These are phyloP conservation scores for fruit fly (Drosophila melanogaster) DNA, from an alignment of 1,140 invertebrate species.

Conservation along the genomic window DNA sequence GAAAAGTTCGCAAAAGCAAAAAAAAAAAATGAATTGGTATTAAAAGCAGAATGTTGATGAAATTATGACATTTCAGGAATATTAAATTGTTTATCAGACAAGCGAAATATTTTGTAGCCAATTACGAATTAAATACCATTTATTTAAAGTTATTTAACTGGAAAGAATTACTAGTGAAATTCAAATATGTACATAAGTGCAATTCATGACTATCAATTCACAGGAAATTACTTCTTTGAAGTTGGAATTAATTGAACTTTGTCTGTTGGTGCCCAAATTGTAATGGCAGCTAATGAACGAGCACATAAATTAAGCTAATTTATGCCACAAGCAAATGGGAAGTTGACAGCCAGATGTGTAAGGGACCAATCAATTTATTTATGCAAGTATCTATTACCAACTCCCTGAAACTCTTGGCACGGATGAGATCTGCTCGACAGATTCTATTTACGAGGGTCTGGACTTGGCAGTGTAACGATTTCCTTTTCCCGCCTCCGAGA, in stretches of 20 bases:
- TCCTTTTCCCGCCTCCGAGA: slow-evolving; percentile 13
- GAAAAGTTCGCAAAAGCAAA: slow-evolving; percentile 1
- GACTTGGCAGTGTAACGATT: slow-evolving; percentile 6
- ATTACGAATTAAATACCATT: slow-evolving; percentile 27
- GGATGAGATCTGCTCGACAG: slow-evolving; percentile 20
- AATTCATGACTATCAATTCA: slow-evolving; percentile 6
- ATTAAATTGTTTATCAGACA: slow-evolving; percentile 31
- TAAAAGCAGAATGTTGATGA: slow-evolving; percentile 20
- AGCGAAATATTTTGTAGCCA: slow-evolving; percentile 19
- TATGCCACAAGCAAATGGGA: slow-evolving; percentile 28
- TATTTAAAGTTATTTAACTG: slow-evolving; percentile 8
- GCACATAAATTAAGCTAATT: slow-evolving; percentile 40
- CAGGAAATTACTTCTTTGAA: slow-evolving; percentile 28
- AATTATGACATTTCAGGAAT: slow-evolving; percentile 4
- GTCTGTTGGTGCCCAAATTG: slow-evolving; percentile 2
- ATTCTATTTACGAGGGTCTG: slow-evolving; percentile 37
- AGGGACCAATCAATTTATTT: slow-evolving; percentile 39
- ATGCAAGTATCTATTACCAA: slow-evolving; percentile 49
- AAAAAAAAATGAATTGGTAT: slow-evolving; percentile 19
- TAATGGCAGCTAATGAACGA: slow-evolving; percentile 26
- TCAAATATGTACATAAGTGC: slow-evolving; percentile 5
- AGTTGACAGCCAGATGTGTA: slow-evolving; percentile 26
- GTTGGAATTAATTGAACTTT: slow-evolving; percentile 15
- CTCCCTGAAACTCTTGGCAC: slow-evolving; percentile 23
- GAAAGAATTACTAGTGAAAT: neutral